These are phyloP conservation scores for Nomada fucata DNA, from an alignment of 2,888 invertebrate genomes.

Conservation along the genomic window DNA sequence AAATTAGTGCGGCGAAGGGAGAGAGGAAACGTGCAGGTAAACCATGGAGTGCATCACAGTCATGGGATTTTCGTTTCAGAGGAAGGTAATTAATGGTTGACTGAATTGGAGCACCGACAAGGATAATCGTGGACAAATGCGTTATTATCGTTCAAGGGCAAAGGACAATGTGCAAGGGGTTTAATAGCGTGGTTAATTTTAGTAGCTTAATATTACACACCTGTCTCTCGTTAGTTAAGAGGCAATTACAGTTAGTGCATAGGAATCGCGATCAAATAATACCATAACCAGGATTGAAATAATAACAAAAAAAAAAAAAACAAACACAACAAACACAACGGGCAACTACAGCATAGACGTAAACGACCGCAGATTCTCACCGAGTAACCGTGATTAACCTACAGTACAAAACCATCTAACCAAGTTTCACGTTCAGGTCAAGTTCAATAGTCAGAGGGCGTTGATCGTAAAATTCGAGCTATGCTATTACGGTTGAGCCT, in stretches of 20 bases:
- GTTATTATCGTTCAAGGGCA: conserved; percentile 22
- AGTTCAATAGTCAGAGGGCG: conserved; percentile 7
- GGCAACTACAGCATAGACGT: neutral
- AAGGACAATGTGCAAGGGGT: conserved; percentile 9
- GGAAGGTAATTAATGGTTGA: neutral
- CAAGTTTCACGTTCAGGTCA: conserved; percentile 28
- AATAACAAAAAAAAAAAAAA: neutral
- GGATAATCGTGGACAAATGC: neutral
- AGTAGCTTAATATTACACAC: neutral
- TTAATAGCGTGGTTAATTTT: neutral
- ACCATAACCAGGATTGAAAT: neutral
- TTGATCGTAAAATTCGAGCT: conserved; percentile 40
- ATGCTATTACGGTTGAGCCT: conserved; percentile 39
- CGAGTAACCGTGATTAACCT: conserved; percentile 18
- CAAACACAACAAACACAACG: neutral
- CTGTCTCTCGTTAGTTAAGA: neutral
- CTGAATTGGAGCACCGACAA: neutral
- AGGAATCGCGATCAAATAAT: neutral
- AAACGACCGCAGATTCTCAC: conserved; percentile 16
- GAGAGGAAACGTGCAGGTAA: conserved; percentile 5
- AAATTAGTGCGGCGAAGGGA: conserved; percentile 14
- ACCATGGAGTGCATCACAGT: neutral
- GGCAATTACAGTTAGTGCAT: neutral
- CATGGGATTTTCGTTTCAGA: neutral
- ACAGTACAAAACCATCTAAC: neutral